phyloP scores from a whole-genome alignment of 2,888 invertebrate genomes.

The Tiphia femorata region DNA sequence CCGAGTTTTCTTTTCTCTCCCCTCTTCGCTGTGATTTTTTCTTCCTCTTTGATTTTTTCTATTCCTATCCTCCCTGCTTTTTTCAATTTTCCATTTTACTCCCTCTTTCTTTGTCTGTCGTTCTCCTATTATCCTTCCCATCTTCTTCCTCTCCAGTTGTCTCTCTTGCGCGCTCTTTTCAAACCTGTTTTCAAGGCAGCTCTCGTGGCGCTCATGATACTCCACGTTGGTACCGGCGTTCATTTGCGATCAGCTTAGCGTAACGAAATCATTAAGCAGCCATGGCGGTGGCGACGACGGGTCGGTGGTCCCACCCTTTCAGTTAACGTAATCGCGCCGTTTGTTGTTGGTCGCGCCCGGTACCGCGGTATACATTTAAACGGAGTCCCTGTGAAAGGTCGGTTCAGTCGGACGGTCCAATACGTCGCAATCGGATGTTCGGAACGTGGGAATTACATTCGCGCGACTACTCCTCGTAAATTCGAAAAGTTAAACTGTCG shows the following conservation, averaged over 20 bases:
- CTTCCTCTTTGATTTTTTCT: neutral
- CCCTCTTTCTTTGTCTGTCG: neutral
- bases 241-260: conserved; percentile 50
- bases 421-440: conserved; percentile 4
- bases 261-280: conserved; percentile 51
- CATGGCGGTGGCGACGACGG: too few relatives aligned
- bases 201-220: conserved; percentile 27
- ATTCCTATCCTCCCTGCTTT: neutral
- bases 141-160: conserved; percentile 2
- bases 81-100: neutral
- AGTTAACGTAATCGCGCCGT: conserved; percentile 32
- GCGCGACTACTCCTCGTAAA: too few relatives aligned
- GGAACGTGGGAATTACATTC: conserved; percentile 1
- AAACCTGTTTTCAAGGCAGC: conserved; percentile 40
- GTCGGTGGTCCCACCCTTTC: conserved; percentile 25
- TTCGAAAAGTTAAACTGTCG: too few relatives aligned
- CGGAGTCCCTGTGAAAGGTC: conserved; percentile 15
- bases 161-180: conserved; percentile 14
- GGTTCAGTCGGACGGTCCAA: conserved; percentile 13
- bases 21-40: neutral
- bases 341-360: conserved; percentile 25
- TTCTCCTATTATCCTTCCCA: neutral
- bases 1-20: neutral
- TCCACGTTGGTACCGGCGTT: conserved; percentile 15
- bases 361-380: conserved; percentile 17